Evolutionary conservation across 2,113 vertebrate genomes (phyloP).

Genomic region (Proteles cristata): DNA sequence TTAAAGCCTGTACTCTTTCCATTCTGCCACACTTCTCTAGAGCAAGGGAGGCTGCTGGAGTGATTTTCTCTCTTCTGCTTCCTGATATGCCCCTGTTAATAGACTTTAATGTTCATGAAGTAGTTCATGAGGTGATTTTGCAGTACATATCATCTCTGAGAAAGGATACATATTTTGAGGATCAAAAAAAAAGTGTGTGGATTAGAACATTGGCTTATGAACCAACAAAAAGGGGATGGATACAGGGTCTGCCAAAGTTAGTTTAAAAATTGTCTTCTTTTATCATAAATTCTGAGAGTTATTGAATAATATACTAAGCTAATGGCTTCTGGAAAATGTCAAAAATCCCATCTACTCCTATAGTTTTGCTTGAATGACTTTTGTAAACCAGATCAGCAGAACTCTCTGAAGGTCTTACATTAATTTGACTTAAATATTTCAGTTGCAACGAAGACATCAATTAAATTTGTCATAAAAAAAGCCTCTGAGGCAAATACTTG

Average conservation of each 20-base stretch:
- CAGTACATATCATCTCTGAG: background rate
- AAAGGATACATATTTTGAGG: background rate
- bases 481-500: conserved; percentile 10
- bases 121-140: conserved; percentile 10
- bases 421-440: conserved; percentile 71
- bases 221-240: conserved; percentile 41
- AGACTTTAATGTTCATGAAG: conserved; percentile 6
- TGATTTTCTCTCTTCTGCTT: conserved; percentile 33
- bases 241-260: background rate
- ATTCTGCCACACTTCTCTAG: background rate
- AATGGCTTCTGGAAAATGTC: conserved; percentile 59
- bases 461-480: conserved; percentile 60
- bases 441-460: conserved; percentile 61
- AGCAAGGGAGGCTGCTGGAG: background rate
- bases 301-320: conserved; percentile 52
- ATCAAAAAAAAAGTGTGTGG: conserved; percentile 33
- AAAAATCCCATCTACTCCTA: conserved; percentile 43
- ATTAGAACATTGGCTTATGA: conserved; percentile 55
- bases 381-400: conserved; percentile 59
- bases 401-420: conserved; percentile 39
- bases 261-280: conserved; percentile 34
- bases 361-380: conserved; percentile 58
- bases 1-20: background rate
- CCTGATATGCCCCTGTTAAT: background rate
- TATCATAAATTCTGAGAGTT: conserved; percentile 35